Conservation (phyloP, 2,888 invertebrate species). For the Cryptus armator region DNA sequence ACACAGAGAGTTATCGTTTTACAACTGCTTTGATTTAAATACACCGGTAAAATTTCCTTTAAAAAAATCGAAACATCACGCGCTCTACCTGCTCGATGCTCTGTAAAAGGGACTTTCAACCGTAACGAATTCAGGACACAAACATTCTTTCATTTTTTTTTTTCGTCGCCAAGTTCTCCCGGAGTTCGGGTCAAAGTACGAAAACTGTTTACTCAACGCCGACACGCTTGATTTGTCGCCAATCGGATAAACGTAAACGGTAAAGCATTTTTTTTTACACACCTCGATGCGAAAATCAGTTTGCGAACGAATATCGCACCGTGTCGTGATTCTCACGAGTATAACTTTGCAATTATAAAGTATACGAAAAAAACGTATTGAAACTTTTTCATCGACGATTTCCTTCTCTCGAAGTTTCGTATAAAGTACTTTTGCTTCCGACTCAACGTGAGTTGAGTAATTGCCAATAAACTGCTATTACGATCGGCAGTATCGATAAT, state of each 20-base stretch:
- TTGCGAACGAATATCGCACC: not conserved
- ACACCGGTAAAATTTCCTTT: conserved; percentile 13
- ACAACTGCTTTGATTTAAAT: conserved; percentile 35
- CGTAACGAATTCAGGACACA: conserved; percentile 49
- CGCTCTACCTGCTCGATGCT: conserved; percentile 16
- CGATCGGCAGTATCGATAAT: not conserved
- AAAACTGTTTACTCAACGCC: conserved; percentile 54
- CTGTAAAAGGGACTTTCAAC: conserved; percentile 20
- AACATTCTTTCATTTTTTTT: conserved; percentile 31
- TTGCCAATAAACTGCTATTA: not conserved
- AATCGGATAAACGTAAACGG: conserved; percentile 5
- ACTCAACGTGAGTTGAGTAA: not conserved
- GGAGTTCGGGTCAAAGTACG: not conserved
- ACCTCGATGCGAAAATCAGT: not conserved
- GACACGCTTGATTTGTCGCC: conserved; percentile 46
- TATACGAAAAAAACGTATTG: not conserved
- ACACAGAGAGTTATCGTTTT: conserved; percentile 57
- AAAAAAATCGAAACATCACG: conserved; percentile 29
- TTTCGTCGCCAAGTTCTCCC: conserved; percentile 1
- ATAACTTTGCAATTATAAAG: not conserved
- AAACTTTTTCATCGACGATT: not conserved
- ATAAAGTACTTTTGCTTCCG: not conserved
- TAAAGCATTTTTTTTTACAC: conserved; percentile 19
- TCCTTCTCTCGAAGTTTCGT: not conserved
- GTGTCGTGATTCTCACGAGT: not conserved